Percentiles rank a stretch among this genome's conserved stretches.
Evolutionary conservation across 1,140 invertebrate genomes (phyloP).

Genomic region (Sminthurides bifidus): DNA sequence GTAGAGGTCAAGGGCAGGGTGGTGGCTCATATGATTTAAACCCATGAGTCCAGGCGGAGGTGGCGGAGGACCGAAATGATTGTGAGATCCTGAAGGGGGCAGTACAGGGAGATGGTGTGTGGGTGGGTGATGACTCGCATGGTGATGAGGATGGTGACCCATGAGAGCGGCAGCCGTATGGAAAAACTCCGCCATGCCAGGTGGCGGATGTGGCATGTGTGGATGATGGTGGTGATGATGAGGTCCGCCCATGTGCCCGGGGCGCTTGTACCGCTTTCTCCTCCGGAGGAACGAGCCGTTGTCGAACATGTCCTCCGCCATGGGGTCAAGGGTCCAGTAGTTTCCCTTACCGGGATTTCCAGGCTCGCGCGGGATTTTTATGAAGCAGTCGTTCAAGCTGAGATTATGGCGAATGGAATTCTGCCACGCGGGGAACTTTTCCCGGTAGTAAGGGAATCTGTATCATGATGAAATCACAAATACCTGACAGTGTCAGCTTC

Average conservation of each 20-base stretch:
- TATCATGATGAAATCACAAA: slow-evolving; percentile 98
- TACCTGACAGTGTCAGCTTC: slow-evolving; percentile 89
- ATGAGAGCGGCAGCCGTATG: slow-evolving; percentile 33
- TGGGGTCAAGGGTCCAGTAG: slow-evolving; percentile 58
- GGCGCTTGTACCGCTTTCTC: slow-evolving; percentile 77
- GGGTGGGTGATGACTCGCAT: slow-evolving; percentile 18
- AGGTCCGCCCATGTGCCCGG: slow-evolving; percentile 41
- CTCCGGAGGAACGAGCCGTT: slow-evolving; percentile 93
- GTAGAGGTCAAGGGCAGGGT: slow-evolving; percentile 35
- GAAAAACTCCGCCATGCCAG: slow-evolving; percentile 37
- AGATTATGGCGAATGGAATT: slow-evolving; percentile 96
- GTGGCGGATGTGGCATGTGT: slow-evolving; percentile 38
- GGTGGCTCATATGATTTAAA: slow-evolving; percentile 33
- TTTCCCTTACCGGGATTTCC: slow-evolving; percentile 71
- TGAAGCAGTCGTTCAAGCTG: slow-evolving; percentile 96
- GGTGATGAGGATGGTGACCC: slow-evolving; percentile 18
- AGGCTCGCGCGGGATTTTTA: slow-evolving; percentile 94
- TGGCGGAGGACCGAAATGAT: slow-evolving; percentile 32
- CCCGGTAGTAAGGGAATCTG: slow-evolving; percentile 90
- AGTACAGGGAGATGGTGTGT: slow-evolving; percentile 14
- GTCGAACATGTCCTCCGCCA: slow-evolving; percentile 98
- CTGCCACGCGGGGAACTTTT: slow-evolving; percentile 92
- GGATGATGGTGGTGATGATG: slow-evolving; percentile 32
- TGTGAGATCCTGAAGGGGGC: slow-evolving; percentile 20
- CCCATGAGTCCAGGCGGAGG: slow-evolving; percentile 13